Conservation (phyloP, 2,797 vertebrate species). For the Sparus aurata region DNA sequence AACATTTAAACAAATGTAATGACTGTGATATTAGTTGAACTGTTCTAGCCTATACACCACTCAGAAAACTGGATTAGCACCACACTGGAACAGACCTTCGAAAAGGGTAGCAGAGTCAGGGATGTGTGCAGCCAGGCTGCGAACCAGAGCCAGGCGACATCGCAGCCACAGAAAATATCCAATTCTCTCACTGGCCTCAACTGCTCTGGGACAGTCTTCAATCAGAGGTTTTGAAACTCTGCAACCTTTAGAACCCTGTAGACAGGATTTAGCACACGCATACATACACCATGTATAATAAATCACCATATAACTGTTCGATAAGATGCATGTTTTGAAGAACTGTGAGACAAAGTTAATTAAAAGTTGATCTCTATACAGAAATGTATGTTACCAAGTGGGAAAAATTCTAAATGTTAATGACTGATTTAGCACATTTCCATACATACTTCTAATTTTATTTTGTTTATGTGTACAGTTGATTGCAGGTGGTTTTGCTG, state of each 20-base stretch:
- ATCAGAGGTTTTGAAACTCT: background rate
- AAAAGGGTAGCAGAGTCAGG: slow-evolving; percentile 65
- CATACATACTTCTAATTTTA: background rate
- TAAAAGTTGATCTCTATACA: background rate
- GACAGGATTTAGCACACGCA: slow-evolving; percentile 17
- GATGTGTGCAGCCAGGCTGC: slow-evolving; percentile 83
- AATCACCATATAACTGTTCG: background rate
- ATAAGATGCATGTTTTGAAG: background rate
- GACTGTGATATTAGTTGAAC: background rate
- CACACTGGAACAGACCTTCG: slow-evolving; percentile 68
- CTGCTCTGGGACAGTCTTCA: slow-evolving; percentile 63
- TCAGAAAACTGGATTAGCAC: slow-evolving; percentile 20
- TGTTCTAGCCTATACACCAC: background rate
- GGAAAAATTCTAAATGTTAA: background rate
- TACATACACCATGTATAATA: slow-evolving; percentile 13
- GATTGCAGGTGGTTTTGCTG: background rate
- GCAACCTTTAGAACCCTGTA: slow-evolving; percentile 48
- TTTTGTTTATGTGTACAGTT: background rate
- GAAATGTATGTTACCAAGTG: background rate
- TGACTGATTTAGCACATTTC: background rate
- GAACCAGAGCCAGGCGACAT: slow-evolving; percentile 86
- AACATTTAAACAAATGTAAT: background rate
- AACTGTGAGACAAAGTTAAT: background rate
- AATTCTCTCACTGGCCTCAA: slow-evolving; percentile 85
- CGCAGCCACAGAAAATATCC: slow-evolving; percentile 88